phyloP scores from a whole-genome alignment of 2,888 invertebrate genomes.

The Zygaena filipendulae region DNA sequence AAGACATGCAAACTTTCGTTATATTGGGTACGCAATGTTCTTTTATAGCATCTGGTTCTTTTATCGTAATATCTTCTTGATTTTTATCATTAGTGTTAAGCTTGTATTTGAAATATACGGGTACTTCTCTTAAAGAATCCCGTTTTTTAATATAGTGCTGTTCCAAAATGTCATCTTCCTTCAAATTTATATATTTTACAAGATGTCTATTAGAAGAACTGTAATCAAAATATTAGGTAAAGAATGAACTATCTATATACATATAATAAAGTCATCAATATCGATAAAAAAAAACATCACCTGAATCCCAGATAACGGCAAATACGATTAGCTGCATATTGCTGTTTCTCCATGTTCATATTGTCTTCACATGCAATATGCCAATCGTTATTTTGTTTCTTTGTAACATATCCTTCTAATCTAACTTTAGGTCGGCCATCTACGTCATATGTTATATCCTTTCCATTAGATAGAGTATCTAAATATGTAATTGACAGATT shows the following conservation, averaged over 20 bases:
- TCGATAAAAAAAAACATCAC: too few relatives aligned
- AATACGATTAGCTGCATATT: constrained; percentile 62
- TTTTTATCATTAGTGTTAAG: constrained; percentile 22
- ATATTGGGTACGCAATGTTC: constrained; percentile 54
- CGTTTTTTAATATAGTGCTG: constrained; percentile 29
- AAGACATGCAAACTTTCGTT: constrained; percentile 59
- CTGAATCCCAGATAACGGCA: constrained; percentile 77
- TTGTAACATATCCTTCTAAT: constrained; percentile 71
- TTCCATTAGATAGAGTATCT: constrained; percentile 78
- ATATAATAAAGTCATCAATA: too few relatives aligned
- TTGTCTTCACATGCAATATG: constrained; percentile 70
- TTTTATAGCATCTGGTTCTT: constrained; percentile 44
- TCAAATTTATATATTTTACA: constrained; percentile 45
- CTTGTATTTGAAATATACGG: constrained; percentile 39
- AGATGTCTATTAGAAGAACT: constrained; percentile 46
- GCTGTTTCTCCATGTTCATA: constrained; percentile 43
- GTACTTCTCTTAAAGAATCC: constrained; percentile 23
- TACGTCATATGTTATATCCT: constrained; percentile 65
- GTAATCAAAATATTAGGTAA: constrained; percentile 18
- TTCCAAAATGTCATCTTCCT: constrained; percentile 27
- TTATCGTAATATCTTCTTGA: constrained; percentile 30
- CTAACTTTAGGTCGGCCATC: constrained; percentile 71
- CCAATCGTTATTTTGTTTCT: constrained; percentile 73
- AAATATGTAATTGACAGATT: too few relatives aligned
- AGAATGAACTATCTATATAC: constrained; percentile 8